Evolutionary conservation across 2,797 vertebrate genomes (phyloP), one percentile per base, ranked within the genome.

Genomic region (Cuniculus paca): DNA sequence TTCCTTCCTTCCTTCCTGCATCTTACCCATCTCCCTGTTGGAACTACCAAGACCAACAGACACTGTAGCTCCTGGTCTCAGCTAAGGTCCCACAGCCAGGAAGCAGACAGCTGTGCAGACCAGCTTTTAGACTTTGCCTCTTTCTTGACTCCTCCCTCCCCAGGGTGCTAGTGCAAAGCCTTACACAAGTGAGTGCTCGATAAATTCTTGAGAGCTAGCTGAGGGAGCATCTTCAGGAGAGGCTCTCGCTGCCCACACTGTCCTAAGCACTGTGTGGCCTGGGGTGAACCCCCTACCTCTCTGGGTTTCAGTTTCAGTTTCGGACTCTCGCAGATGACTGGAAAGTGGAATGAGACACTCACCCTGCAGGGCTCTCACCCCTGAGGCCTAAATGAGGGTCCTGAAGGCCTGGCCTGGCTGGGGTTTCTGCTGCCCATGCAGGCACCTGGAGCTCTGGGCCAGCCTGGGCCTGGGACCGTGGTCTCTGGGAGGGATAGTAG

Each of bases 231-330:
- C 42, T 54, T 82, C 81, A 6, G 58, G 42, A 22, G 28, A 60
- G 26, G 20, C 60, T 54, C 7, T 90, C 72, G 80, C 79, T 52
- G 52, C 52, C 52, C 14, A 16, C 14, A 16, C 54, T 56, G 54
- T 17, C 36, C 34, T 24, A 7, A 2, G 22, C 13, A 16, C 52
- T 54, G 20, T 79, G 85, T 79, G n/a, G 26, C 60, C 74, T 75
- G 81, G 42, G 92, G 54, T 20, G 52, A 68, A 11, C 39, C 42
- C 90, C 31, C 42, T 84, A 72, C 22, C 26, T 90, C n/a, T 93
- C 72, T 77, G 63, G 75, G 48, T 28, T 82, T 92, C n/a, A 42
- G 52, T 81, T 94, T 93, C 63, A n/a, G 14, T 19, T n/a, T n/a
- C 34, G n/a, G 31, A 6, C 91, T 93, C 50, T 36, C 19, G 56